phyloP scores from a whole-genome alignment of 2,113 vertebrate species.

The Rhinichthys klamathensis region DNA sequence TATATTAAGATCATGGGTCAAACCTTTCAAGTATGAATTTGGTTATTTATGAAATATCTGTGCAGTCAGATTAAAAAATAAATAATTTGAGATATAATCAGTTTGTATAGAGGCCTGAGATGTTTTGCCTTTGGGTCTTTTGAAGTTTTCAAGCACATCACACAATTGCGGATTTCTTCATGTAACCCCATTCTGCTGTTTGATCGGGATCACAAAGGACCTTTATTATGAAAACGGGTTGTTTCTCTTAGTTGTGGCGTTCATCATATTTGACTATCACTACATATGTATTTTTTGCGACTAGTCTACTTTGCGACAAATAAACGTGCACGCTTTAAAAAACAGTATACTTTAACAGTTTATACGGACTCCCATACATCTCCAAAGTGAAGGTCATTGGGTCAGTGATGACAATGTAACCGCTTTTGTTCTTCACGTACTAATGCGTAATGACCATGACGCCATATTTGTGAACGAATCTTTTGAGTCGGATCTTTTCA shows the following conservation, averaged over 20 bases:
- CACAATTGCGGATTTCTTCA: not conserved
- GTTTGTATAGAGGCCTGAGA: not conserved
- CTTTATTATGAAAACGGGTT: not conserved
- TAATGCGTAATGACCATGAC: not conserved
- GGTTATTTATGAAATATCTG: not conserved
- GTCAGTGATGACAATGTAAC: not conserved
- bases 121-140: not conserved
- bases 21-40: not conserved
- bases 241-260: not conserved
- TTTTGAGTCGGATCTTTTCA: not conserved
- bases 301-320: not conserved
- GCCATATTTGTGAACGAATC: not conserved
- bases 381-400: not conserved
- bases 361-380: accelerated
- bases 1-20: too few relatives aligned
- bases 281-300: accelerated
- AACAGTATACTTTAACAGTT: not conserved
- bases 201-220: not conserved
- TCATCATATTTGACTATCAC: not conserved
- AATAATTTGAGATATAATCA: not conserved
- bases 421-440: not conserved
- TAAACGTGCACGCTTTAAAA: not conserved
- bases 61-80: not conserved
- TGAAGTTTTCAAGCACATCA: not conserved
- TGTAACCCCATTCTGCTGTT: not conserved